These are phyloP conservation scores for Decapterus maruadsi DNA, from an alignment of 2,797 vertebrate species.

Conservation along the genomic window DNA sequence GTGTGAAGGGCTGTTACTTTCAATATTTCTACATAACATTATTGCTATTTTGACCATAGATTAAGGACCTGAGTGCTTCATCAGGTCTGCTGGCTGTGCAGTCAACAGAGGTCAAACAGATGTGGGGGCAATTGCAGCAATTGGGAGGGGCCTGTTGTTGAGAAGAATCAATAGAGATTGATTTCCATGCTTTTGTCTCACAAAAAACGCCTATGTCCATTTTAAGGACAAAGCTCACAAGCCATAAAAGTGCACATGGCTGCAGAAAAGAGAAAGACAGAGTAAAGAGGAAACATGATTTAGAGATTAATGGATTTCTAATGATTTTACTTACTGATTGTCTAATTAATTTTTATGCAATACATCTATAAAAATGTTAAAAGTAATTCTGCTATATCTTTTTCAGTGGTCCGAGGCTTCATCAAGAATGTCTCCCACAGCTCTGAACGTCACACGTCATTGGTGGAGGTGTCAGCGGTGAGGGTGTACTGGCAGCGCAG, in stretches of 20 bases:
- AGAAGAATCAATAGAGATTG: conserved; percentile 57
- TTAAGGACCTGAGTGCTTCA: neutral
- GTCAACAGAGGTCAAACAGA: conserved; percentile 55
- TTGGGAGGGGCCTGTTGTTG: conserved; percentile 51
- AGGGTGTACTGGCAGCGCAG: conserved; percentile 87
- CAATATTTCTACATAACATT: neutral
- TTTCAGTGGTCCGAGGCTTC: conserved; percentile 86
- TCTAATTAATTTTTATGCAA: neutral
- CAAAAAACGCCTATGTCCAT: conserved; percentile 50
- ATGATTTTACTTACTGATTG: neutral
- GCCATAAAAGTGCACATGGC: conserved; percentile 59
- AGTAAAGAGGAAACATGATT: neutral
- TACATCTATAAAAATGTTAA: neutral
- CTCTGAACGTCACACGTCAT: conserved; percentile 74
- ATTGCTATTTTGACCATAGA: neutral
- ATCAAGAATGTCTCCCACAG: conserved; percentile 84
- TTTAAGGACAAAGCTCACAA: conserved; percentile 69
- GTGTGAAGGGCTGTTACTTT: no score
- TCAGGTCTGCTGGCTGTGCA: conserved; percentile 10
- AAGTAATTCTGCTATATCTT: conserved; percentile 2
- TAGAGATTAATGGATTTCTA: neutral
- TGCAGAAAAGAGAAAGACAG: neutral
- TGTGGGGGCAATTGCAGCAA: conserved; percentile 66
- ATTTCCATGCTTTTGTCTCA: conserved; percentile 61
- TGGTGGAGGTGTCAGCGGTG: conserved; percentile 75